A percentile compares a stretch with the other conserved stretches of the same genome.
Evolutionary conservation across 2,888 invertebrate genomes (phyloP).

Genomic region (Drosophila demipolita): DNA sequence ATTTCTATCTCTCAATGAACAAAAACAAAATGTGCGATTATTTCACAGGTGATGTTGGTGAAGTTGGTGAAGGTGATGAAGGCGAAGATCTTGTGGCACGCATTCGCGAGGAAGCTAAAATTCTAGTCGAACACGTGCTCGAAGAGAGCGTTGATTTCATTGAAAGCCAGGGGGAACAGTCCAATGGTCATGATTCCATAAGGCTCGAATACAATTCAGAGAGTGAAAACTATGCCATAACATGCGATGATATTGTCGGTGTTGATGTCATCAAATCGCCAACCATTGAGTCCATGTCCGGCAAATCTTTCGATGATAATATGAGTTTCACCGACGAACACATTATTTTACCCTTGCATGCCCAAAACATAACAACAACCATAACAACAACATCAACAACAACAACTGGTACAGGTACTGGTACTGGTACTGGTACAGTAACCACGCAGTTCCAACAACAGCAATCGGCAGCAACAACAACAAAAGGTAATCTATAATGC

Average conservation of each 20-base stretch:
- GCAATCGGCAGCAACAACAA: conserved; percentile 58
- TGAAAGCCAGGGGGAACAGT: conserved; percentile 73
- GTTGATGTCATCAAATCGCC: conserved; percentile 84
- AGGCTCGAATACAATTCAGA: conserved; percentile 83
- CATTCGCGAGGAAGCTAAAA: conserved; percentile 83
- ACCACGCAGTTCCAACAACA: conserved; percentile 65
- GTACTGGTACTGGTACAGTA: conserved; percentile 30
- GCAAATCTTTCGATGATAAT: conserved; percentile 85
- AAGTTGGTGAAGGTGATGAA: conserved; percentile 67
- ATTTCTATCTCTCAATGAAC: conserved; percentile 56
- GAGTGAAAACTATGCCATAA: conserved; percentile 85
- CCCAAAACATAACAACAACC: conserved; percentile 67
- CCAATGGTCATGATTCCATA: conserved; percentile 69
- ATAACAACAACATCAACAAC: conserved; percentile 54
- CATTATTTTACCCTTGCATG: conserved; percentile 74
- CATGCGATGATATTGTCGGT: conserved; percentile 84
- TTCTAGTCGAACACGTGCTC: conserved; percentile 84
- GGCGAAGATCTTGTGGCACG: conserved; percentile 64
- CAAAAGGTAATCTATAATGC: conserved; percentile 73
- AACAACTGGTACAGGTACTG: neutral
- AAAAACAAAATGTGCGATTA: conserved; percentile 71
- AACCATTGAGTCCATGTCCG: conserved; percentile 85
- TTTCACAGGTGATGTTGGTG: conserved; percentile 68
- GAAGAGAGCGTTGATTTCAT: conserved; percentile 84
- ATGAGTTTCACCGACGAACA: conserved; percentile 83